phyloP scores from a whole-genome alignment of 2,888 invertebrate species.

The Atrina japonica region DNA sequence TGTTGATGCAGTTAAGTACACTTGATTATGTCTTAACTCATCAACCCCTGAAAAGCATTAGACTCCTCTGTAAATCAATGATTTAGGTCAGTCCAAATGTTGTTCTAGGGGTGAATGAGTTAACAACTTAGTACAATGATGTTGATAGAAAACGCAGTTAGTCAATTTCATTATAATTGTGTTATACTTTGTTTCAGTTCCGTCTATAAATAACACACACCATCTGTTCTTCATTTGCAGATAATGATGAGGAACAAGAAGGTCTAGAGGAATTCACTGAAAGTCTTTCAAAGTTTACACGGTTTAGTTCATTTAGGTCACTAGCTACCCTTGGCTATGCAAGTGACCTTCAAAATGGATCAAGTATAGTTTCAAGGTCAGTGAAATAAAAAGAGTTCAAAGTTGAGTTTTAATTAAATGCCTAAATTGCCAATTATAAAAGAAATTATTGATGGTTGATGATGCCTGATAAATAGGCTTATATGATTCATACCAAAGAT shows the following conservation, averaged over 20 bases:
- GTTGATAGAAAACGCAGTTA: not conserved
- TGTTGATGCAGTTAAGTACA: too few relatives aligned
- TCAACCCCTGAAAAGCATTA: too few relatives aligned
- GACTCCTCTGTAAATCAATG: too few relatives aligned
- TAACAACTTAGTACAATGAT: not conserved
- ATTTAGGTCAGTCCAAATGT: too few relatives aligned
- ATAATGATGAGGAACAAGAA: constrained; percentile 57
- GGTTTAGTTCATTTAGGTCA: constrained; percentile 89
- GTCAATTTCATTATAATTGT: not conserved
- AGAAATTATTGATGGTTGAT: too few relatives aligned
- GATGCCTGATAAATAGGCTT: too few relatives aligned
- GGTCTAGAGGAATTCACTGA: constrained; percentile 86
- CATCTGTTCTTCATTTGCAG: constrained; percentile 41
- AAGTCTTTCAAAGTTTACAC: constrained; percentile 92
- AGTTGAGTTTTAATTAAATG: too few relatives aligned
- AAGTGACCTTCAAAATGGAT: constrained; percentile 90
- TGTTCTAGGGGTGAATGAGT: too few relatives aligned
- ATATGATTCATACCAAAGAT: too few relatives aligned
- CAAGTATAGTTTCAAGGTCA: constrained; percentile 83
- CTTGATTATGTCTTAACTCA: too few relatives aligned
- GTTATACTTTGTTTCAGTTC: not conserved
- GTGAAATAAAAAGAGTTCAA: too few relatives aligned
- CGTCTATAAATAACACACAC: not conserved
- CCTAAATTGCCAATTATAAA: too few relatives aligned
- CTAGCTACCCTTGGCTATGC: constrained; percentile 94